Evolutionary conservation across 2,888 invertebrate species (phyloP).

Genomic region (Dryobota labecula): DNA sequence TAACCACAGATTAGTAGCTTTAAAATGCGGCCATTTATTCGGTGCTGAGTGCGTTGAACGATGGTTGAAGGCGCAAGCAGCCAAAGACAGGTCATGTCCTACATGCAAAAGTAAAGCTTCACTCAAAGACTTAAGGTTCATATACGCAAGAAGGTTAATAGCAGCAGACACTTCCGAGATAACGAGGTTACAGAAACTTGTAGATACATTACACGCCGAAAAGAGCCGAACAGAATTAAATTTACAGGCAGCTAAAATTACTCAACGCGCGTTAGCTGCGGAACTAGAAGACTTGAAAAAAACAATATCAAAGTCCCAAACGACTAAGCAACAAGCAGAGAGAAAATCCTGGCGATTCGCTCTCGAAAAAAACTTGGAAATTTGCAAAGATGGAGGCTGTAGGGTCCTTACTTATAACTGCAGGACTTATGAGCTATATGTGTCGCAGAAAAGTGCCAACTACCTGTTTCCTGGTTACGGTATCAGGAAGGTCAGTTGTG

Average conservation of each 20-base stretch:
- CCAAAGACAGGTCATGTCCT: slow-evolving; percentile 93
- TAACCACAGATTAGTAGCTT: slow-evolving; percentile 95
- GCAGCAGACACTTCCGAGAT: slow-evolving; percentile 95
- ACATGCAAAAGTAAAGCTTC: slow-evolving; percentile 95
- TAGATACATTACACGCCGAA: slow-evolving; percentile 90
- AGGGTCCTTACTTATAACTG: slow-evolving; percentile 94
- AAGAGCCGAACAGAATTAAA: slow-evolving; percentile 92
- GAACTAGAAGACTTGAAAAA: slow-evolving; percentile 79
- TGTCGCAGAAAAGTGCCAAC: slow-evolving; percentile 94
- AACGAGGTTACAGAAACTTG: slow-evolving; percentile 91
- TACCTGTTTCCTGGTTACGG: slow-evolving; percentile 95
- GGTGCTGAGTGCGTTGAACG: slow-evolving; percentile 94
- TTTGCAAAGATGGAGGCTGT: slow-evolving; percentile 93
- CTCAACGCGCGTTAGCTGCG: slow-evolving; percentile 76
- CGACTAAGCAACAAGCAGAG: slow-evolving; percentile 72
- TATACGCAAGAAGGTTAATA: slow-evolving; percentile 94
- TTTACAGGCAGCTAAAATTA: slow-evolving; percentile 85
- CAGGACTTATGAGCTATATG: slow-evolving; percentile 92
- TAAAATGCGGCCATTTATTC: slow-evolving; percentile 98
- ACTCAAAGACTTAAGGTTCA: slow-evolving; percentile 92
- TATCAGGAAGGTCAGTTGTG: slow-evolving; percentile 93
- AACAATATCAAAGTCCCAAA: slow-evolving; percentile 79
- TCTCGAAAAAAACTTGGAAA: slow-evolving; percentile 92
- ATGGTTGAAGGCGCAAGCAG: slow-evolving; percentile 92
- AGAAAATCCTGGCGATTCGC: slow-evolving; percentile 84